phyloP scores from a whole-genome alignment of 2,888 invertebrate species.

The Elysia crispata region DNA sequence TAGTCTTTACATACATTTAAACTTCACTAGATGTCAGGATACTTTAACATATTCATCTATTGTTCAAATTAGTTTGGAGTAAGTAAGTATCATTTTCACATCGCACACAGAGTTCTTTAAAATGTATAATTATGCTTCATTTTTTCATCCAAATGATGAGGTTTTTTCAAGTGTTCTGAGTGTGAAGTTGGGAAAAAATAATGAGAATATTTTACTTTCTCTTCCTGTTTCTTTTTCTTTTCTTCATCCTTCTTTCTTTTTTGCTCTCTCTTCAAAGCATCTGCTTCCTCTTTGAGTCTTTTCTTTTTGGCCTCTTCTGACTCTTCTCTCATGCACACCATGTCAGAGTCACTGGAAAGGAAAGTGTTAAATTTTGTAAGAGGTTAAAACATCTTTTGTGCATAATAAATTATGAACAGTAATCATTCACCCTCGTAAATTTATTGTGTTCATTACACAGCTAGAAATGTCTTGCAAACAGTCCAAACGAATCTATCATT shows the following conservation, averaged over 20 bases:
- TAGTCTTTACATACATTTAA: no score
- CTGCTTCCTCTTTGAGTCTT: constrained; percentile 43
- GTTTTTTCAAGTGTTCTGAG: not conserved
- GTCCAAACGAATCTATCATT: no score
- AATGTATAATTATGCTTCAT: not conserved
- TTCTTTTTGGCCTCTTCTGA: constrained; percentile 43
- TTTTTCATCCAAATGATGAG: not conserved
- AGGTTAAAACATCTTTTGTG: not conserved
- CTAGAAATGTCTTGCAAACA: no score
- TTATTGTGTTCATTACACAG: no score
- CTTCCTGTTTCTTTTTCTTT: constrained; percentile 47
- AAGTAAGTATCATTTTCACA: no score
- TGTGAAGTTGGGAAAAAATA: no score
- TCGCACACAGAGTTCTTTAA: not conserved
- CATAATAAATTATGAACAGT: no score
- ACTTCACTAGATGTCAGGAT: no score
- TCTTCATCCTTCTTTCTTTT: constrained; percentile 43
- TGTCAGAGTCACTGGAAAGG: not conserved
- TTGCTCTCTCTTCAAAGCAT: constrained; percentile 43
- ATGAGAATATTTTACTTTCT: constrained; percentile 36
- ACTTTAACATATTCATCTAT: no score
- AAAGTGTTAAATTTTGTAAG: not conserved
- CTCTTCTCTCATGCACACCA: not conserved
- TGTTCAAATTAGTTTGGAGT: no score
- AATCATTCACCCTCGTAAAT: no score